A percentile compares a stretch with the other conserved stretches of the same genome.
Conservation (phyloP, 1,140 invertebrate species). For the Drosophila takahashii region DNA sequence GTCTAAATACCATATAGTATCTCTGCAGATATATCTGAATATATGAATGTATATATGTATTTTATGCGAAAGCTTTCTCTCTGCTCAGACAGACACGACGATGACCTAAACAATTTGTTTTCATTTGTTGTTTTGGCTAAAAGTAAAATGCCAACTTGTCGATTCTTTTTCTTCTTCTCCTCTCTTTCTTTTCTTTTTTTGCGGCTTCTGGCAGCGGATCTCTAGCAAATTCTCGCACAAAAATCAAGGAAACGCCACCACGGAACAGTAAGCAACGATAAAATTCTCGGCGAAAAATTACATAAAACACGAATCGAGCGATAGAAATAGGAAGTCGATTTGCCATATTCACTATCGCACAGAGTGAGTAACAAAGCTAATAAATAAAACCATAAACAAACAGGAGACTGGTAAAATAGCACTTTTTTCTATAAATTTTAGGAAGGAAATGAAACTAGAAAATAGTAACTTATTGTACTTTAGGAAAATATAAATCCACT, state of each 20-base stretch:
- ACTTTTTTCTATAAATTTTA: neutral
- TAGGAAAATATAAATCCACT: neutral
- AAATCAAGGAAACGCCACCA: slow-evolving; percentile 45
- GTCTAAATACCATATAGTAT: slow-evolving; percentile 15
- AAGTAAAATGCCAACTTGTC: slow-evolving; percentile 78
- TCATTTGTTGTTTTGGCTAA: slow-evolving; percentile 70
- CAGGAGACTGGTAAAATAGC: neutral
- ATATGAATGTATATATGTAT: slow-evolving; percentile 12
- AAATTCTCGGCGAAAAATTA: slow-evolving; percentile 44
- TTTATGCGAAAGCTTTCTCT: slow-evolving; percentile 13
- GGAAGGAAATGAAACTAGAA: neutral
- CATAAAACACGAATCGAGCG: slow-evolving; percentile 38
- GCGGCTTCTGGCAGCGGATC: slow-evolving; percentile 27
- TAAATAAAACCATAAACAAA: neutral
- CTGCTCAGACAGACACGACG: slow-evolving; percentile 37
- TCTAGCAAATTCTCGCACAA: slow-evolving; percentile 49
- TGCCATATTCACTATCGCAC: slow-evolving; percentile 13
- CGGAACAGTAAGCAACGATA: slow-evolving; percentile 49
- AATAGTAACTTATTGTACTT: neutral
- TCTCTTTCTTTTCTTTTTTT: neutral
- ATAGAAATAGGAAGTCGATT: slow-evolving; percentile 45
- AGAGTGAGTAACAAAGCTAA: slow-evolving; percentile 6
- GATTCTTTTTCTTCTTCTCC: slow-evolving; percentile 39
- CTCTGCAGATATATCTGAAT: slow-evolving; percentile 15
- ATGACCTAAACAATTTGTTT: slow-evolving; percentile 78